Base-by-base conservation (phyloP, 2,888 invertebrate genomes). In the Lasius fuliginosus region DNA sequence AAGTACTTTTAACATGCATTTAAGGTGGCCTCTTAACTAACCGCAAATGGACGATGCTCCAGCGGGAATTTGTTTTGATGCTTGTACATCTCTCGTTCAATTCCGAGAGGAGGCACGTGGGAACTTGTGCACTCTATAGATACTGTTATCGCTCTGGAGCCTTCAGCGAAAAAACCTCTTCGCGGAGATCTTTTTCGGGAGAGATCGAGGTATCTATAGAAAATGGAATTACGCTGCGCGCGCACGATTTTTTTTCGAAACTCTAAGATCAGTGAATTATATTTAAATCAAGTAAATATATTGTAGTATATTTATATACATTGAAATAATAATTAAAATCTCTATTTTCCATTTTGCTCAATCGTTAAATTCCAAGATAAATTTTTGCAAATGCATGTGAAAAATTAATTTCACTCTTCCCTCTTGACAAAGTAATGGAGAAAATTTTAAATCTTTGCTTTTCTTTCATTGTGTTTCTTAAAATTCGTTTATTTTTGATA, bases 21-120 rank as follows among this genome's bases (percentile, higher is more conserved):
- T 77, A 83, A 77, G 65, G 60, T 76, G 49, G 33, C 33, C 58
- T 67, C 67, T 76, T 77, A 46, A 46, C 82, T 67, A 67, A 77
- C 82, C 67, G 77, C 77, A 77, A 83, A 83, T 83, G 77, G 58
- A 77, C 46, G 82, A 60, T 58, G 62, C 12, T 76, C 56, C 33
- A 33, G 33, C n/a, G 77, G 30, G 46, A 83, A 77, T 77, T 67
- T 67, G 79, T n/a, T 67, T 42, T 67, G 58, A 56, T 27, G 40
- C 46, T 30, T 30, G 74, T 53, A 58, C 46, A 58, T 83, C 82
- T 83, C 82, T 58, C 79, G 67, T 67, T 77, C 65, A 77, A 77
- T 67, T 75, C 33, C 67, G 27, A 30, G 56, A 30, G 58, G 4
- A 77, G 36, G 67, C 82, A 83, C 82, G 79, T 83, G 79, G 67